A percentile compares a stretch with the other conserved stretches of the same genome.
Evolutionary conservation across 2,113 vertebrate species (phyloP).

Genomic region (Pyrgilauda ruficollis): DNA sequence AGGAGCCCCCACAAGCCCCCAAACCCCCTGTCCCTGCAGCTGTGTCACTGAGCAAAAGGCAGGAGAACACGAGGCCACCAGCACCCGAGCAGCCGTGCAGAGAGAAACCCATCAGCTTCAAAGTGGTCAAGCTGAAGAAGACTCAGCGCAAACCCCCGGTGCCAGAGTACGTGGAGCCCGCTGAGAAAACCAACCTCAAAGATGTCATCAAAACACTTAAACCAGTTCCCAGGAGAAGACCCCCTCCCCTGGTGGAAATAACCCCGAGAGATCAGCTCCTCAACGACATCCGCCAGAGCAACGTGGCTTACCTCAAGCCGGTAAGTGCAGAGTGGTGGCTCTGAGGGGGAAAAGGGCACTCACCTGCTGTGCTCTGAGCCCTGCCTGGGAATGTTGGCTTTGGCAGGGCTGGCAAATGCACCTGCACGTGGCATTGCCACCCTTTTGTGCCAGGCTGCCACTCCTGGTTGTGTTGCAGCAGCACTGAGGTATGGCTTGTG

Average conservation of each 20-base stretch:
- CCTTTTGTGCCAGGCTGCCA: not conserved
- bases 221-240: slow-evolving; percentile 84
- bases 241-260: slow-evolving; percentile 84
- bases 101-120: slow-evolving; percentile 58
- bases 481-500: accelerated
- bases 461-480: not conserved
- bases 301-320: slow-evolving; percentile 90
- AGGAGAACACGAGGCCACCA: slow-evolving; percentile 19
- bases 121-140: slow-evolving; percentile 74
- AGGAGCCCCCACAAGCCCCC: slow-evolving; percentile 50
- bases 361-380: not conserved
- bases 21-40: not conserved
- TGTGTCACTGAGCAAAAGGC: not conserved
- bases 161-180: slow-evolving; percentile 40
- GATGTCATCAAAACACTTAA: slow-evolving; percentile 91
- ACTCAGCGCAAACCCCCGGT: slow-evolving; percentile 73
- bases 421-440: accelerated
- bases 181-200: slow-evolving; percentile 86
- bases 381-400: accelerated
- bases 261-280: slow-evolving; percentile 90
- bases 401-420: not conserved
- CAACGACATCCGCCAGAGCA: slow-evolving; percentile 90
- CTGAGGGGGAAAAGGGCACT: accelerated
- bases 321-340: slow-evolving; percentile 46
- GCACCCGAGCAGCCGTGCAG: not conserved